These are phyloP conservation scores for Trematomus bernacchii DNA, from an alignment of 2,797 vertebrate genomes.

Conservation along the genomic window DNA sequence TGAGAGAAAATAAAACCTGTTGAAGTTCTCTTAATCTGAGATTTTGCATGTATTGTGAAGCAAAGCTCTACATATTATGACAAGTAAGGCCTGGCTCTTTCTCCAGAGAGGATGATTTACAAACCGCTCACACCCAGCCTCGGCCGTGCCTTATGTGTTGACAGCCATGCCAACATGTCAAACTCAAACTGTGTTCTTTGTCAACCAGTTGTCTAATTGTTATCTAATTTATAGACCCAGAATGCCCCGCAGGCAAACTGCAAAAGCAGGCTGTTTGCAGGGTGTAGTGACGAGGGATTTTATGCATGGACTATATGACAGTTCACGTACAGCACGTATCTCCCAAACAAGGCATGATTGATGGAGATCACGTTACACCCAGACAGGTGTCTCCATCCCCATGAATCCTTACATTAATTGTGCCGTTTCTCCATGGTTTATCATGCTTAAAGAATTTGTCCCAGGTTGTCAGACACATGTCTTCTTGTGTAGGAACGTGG, in stretches of 20 bases:
- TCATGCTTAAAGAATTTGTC: conserved; percentile 59
- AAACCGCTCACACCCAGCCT: conserved; percentile 62
- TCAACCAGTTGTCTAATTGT: conserved; percentile 78
- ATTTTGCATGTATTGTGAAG: not conserved
- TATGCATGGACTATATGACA: conserved; percentile 60
- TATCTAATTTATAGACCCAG: conserved; percentile 80
- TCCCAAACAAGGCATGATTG: conserved; percentile 53
- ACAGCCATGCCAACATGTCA: conserved; percentile 72
- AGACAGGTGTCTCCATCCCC: conserved; percentile 63
- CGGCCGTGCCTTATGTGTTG: conserved; percentile 60
- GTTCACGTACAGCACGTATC: conserved; percentile 41
- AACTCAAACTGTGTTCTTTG: conserved; percentile 75
- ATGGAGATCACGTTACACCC: conserved; percentile 57
- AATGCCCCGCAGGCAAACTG: conserved; percentile 67
- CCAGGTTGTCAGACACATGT: conserved; percentile 35
- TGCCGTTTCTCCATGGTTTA: conserved; percentile 42
- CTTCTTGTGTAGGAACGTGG: conserved; percentile 11
- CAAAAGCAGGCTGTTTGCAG: conserved; percentile 45
- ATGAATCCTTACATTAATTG: conserved; percentile 47
- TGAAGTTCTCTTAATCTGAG: not conserved
- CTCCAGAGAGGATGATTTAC: conserved; percentile 73
- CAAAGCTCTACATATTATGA: not conserved
- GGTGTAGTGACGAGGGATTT: conserved; percentile 56
- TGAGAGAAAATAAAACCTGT: not conserved
- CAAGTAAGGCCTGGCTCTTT: conserved; percentile 8